Base-by-base conservation (phyloP, 2,797 vertebrate genomes). In the Peromyscus eremicus region DNA sequence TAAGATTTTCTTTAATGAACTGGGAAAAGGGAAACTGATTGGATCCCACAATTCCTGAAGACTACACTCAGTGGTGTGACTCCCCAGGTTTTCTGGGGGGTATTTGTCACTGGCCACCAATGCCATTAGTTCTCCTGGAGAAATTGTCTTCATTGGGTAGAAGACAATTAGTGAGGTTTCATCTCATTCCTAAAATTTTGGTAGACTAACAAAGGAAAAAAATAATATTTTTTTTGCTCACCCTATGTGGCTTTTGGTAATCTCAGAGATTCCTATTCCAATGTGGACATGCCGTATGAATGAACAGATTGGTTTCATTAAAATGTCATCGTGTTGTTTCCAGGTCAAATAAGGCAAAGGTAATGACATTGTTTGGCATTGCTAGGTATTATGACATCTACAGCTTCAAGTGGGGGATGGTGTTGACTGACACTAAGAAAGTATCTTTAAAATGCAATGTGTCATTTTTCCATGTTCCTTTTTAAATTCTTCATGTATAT, bases 281-380 rank as follows among this genome's bases (percentile, higher is more conserved):
- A 21, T 83, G 80, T 92, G 62, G 92, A 71, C 40, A 68, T 96
- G 64, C 92, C 21, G 66, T 68, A 71, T 29, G 17, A 95, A 94
- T 97, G 91, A 96, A 89, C 62, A 14, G 19, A 16, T 43, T 66
- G 88, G 91, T 81, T 91, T 84, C 6, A 82, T 96, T 91, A 97
- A 87, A 92, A 85, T 64, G 75, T 90, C 76, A 93, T 93, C 89
- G 49, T 62, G 75, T 64, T 91, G 14, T 95, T 94, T 95, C 79
- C 88, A 93, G 89, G 49, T 82, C 21, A 93, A 82, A 94, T 13
- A 37, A 40, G 46, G 27, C 66, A 40, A 43, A 77, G 73, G 91
- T 71, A 86, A 89, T 79, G 64, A 71, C 57, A 71, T 52, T 70
- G 52, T 66, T 82, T 96, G 62, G 17, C 55, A 17, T 76, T 66